phyloP scores from a whole-genome alignment of 2,113 vertebrate genomes.

The Rutilus rutilus region DNA sequence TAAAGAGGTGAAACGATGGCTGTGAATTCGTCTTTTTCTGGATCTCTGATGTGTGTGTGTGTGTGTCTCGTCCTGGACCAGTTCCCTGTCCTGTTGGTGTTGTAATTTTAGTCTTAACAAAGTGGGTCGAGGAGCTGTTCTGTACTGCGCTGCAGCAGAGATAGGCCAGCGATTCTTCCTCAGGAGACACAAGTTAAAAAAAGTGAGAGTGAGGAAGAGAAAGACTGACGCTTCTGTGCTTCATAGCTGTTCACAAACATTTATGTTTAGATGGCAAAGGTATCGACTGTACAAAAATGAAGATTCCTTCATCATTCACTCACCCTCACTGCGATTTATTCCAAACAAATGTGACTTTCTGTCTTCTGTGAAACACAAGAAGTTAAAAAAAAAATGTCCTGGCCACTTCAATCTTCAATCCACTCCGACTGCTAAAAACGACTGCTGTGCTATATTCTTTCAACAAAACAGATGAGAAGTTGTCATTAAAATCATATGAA shows the following conservation, averaged over 20 bases:
- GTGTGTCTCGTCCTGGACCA: constrained; percentile 33
- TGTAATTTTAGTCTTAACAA: constrained; percentile 69
- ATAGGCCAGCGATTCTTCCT: constrained; percentile 63
- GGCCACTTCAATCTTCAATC: background rate
- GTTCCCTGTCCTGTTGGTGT: constrained; percentile 37
- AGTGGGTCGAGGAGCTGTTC: constrained; percentile 67
- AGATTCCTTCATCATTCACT: background rate
- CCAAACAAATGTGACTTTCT: background rate
- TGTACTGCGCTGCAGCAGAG: constrained; percentile 54
- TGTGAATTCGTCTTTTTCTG: background rate
- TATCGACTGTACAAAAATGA: background rate
- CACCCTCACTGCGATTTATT: too few relatives aligned
- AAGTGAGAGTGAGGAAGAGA: constrained; percentile 16
- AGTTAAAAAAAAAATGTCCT: background rate
- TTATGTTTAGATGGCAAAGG: background rate
- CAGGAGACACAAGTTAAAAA: constrained; percentile 49
- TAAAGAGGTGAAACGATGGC: background rate
- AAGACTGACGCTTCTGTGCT: background rate
- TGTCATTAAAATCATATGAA: background rate
- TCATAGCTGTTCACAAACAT: background rate
- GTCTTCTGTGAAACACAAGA: background rate
- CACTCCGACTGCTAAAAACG: background rate
- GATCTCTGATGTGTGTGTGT: background rate
- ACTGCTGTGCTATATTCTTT: background rate
- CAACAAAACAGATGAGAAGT: background rate